Evolutionary conservation across 2,113 vertebrate species (phyloP), one percentile per base, ranked within the genome.

Genomic region (Apaloderma vittatum): DNA sequence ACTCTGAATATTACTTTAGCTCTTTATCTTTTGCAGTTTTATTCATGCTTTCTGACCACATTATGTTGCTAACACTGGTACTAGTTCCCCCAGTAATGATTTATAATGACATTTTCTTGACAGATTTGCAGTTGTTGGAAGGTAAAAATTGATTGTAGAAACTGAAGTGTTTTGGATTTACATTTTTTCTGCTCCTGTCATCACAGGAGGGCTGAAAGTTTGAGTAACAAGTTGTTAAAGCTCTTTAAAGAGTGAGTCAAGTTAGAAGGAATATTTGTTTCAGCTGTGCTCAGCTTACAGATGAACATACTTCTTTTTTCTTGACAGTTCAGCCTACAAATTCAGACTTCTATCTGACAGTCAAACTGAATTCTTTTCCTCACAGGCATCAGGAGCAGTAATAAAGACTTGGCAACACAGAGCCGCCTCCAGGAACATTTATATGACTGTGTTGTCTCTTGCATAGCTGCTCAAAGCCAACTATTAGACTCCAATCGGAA

Each of bases 301-400:
- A 67, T 78, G 26, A 96, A 49, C 9, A n/a, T 16, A 34, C 15
- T 66, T 7, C 8, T 45, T 34, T 45, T 81, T 91, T 30, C 55
- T 46, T 73, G 63, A 73, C n/a, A 77, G 27, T 48, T 92, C 75
- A 90, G 78, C 22, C 40, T 90, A 49, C 92, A 83, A 92, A 92
- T 76, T 91, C 90, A 95, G 62, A 55, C 49, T 85, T 84, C 27
- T 21, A 79, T 62, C 74, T 52, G 34, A 77, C 49, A 88, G 63
- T 55, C 43, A 62, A 29, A 85, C 5, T 29, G 40, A 62, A 62
- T 88, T 88, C 36, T 90, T 76, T 90, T 66, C 34, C 54, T 88
- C 12, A 13, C 63, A 85, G 52, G 46, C 54, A 62, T 29, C 6
- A 20, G 59, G 46, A 94, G 58, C 62, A 90, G n/a, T 34, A 82